Percentiles rank a stretch among this genome's conserved stretches.
Evolutionary conservation across 2,797 vertebrate species (phyloP).

Genomic region (Muscicapa comitata): DNA sequence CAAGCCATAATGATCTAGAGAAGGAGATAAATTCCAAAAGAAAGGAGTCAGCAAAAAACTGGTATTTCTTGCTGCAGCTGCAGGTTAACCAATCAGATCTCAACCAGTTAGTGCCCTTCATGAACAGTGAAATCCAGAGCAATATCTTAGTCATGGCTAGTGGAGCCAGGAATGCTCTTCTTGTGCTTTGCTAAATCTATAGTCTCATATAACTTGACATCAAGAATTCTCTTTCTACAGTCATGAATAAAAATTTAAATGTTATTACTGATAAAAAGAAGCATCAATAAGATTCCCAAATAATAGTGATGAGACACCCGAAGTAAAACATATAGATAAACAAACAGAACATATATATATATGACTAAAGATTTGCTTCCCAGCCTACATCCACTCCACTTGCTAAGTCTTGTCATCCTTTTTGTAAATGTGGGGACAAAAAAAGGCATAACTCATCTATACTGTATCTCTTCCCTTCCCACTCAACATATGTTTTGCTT

Average conservation of each 20-base stretch:
- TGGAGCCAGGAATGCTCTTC: background rate
- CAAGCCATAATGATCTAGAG: background rate
- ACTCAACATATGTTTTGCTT: background rate
- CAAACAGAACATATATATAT: background rate
- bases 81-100: background rate
- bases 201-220: background rate
- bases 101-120: background rate
- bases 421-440: background rate
- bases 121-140: background rate
- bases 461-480: background rate
- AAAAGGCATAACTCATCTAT: background rate
- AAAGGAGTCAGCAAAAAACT: background rate
- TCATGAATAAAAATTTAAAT: background rate
- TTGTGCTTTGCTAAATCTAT: background rate
- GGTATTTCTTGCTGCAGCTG: background rate
- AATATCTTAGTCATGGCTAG: background rate
- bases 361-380: background rate
- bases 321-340: background rate
- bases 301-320: background rate
- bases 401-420: background rate
- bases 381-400: background rate
- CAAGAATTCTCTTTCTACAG: background rate
- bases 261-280: background rate
- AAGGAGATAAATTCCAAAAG: background rate
- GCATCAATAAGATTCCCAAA: background rate